These are phyloP conservation scores for Choloepus didactylus DNA, from an alignment of 2,797 vertebrate species.

Conservation along the genomic window DNA sequence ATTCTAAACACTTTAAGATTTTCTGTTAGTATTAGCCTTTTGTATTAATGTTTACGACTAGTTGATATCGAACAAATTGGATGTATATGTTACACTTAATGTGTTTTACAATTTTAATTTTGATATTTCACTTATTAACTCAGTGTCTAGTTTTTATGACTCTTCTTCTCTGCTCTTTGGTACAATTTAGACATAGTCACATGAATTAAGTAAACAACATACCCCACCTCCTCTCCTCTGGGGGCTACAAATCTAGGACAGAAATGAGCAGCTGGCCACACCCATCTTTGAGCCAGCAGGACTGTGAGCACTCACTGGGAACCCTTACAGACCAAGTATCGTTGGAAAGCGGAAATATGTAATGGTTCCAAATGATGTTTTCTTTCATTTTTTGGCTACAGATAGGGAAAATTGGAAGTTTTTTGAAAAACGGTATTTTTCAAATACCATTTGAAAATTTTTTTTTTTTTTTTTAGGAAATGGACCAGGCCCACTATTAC, in stretches of 20 bases:
- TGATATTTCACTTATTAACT: constrained; percentile 47
- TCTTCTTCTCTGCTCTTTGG: constrained; percentile 57
- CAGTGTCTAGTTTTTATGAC: not conserved
- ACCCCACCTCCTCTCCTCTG: not conserved
- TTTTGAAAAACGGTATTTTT: constrained; percentile 42
- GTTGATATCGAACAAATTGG: not conserved
- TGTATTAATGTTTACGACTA: constrained; percentile 26
- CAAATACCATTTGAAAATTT: not conserved
- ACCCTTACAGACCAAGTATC: not conserved
- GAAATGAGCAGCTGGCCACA: constrained; percentile 27
- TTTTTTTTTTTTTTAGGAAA: not conserved
- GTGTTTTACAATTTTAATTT: constrained; percentile 52
- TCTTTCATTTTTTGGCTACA: constrained; percentile 12
- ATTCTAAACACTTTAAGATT: constrained; percentile 21
- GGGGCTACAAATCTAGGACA: constrained; percentile 3
- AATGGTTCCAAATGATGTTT: constrained; percentile 27
- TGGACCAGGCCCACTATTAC: constrained; percentile 4
- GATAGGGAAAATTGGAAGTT: constrained; percentile 25
- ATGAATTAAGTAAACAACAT: constrained; percentile 7
- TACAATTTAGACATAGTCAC: constrained; percentile 20
- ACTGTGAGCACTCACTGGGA: not conserved
- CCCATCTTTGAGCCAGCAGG: not conserved
- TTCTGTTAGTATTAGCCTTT: constrained; percentile 3
- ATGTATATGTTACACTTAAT: not conserved
- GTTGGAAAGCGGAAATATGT: not conserved